A percentile compares a stretch with the other conserved stretches of the same genome.
These are phyloP conservation scores for Aleiodes alternator DNA, from an alignment of 2,888 invertebrate species.

Conservation along the genomic window DNA sequence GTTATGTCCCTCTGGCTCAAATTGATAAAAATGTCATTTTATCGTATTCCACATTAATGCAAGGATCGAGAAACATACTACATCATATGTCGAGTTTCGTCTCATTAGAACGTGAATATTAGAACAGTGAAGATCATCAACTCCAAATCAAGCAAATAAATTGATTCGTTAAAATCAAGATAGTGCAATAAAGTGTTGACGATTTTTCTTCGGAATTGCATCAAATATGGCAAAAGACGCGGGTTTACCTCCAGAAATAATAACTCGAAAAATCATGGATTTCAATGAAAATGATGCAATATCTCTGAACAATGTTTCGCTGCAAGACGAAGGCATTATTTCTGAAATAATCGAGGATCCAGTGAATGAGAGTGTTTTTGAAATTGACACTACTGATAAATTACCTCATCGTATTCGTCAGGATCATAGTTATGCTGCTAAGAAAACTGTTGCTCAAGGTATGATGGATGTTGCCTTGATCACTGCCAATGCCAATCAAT, in stretches of 20 bases:
- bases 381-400: constrained; percentile 62
- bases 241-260: constrained; percentile 24
- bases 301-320: neutral
- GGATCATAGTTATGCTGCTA: constrained; percentile 76
- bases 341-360: constrained; percentile 47
- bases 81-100: neutral
- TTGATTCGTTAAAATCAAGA: too few species aligned
- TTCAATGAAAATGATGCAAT: neutral
- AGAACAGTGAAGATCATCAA: too few species aligned
- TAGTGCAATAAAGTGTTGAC: constrained; percentile 6
- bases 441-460: constrained; percentile 81
- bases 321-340: neutral
- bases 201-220: neutral
- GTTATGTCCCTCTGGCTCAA: constrained; percentile 6
- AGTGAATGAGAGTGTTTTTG: constrained; percentile 50
- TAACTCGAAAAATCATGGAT: constrained; percentile 16
- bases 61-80: constrained; percentile 7
- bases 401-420: constrained; percentile 55
- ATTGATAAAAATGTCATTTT: constrained; percentile 50
- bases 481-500: constrained; percentile 84
- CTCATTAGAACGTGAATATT: constrained; percentile 35
- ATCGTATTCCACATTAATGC: constrained; percentile 15
- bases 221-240: constrained; percentile 24
- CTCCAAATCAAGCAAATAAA: too few species aligned
- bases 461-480: constrained; percentile 85